Evolutionary conservation across 2,888 invertebrate species (phyloP), one percentile per base, ranked within the genome.

Genomic region (Camptogramma bilineatum): DNA sequence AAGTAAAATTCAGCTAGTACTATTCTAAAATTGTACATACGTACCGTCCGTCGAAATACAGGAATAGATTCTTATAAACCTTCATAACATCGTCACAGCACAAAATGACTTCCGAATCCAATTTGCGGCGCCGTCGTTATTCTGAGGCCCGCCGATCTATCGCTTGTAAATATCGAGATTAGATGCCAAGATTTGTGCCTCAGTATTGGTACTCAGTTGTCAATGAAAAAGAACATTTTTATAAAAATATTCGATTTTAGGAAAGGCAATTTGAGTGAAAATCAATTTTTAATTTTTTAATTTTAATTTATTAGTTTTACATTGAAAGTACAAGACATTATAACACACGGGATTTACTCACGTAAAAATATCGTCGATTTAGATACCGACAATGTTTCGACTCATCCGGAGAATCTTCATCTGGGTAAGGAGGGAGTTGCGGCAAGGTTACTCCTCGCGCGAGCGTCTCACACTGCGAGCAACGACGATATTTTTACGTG

Each of bases 101-200:
- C 47, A 56, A 48, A 58, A 57, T 60, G 60, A 62, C 67, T 67
- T 66, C 67, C 62, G 62, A 63, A 53, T 62, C 57, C 53, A 64
- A 62, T 70, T 55, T 56, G 67, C 24, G 65, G 61, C 50, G 9
- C 47, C 50, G 60, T 65, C 65, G 64, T 65, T 65, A 65, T 65
- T 57, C 52, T 28, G 57, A 56, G 21, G 52, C 52, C 56, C 28
- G 58, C 50, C 58, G 64, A 64, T 64, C 59, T 31, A 55, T 55
- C 31, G 54, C 61, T 54, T 54, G 61, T 61, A 61, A 61, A 61
- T 54, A 61, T 55, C 50, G 19, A 61, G 54, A 50, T 54, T 51
- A 54, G 28, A 61, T 44, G 54, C 53, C 19, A 10, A 52, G 59
- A 60, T 60, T 52, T 52, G 47, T 60, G 39, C 16, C 16, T 18